Base-by-base conservation (phyloP, 2,888 invertebrate species). In the Monopis laevigella region DNA sequence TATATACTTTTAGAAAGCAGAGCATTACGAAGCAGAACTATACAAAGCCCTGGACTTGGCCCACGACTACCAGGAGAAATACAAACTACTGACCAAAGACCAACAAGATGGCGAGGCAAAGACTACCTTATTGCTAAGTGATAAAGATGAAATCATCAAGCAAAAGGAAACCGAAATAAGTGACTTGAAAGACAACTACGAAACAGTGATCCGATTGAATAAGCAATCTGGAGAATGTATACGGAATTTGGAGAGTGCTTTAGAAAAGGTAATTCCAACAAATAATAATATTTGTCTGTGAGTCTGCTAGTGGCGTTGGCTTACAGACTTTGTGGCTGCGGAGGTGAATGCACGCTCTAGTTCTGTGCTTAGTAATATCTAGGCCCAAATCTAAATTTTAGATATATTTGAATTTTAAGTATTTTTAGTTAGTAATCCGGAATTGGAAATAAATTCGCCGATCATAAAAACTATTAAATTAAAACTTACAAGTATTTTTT, bases 21-120 rank as follows among this genome's bases (percentile, higher is more conserved):
- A 82, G 45, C 82, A 84, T 28, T 83, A 86, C 49, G 90, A 92
- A 67, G 78, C 83, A 4, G 92, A 93, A 68, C 67, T 90, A 1
- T 84, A 88, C 19, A 88, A 89, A 68, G 86, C 89, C 0, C 62
- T 90, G 30, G 86, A 86, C 51, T 58, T 90, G 27, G 88, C 87
- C 0, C 86, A 87, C 21, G 85, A 84, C 47, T 87, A 85, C 54
- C 86, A 89, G 59, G 85, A 86, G 16, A 88, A 88, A 60, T 82
- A 82, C 44, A 84, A 84, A 43, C 68, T 70, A 28, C 50, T 87
- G 0, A 83, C 84, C 41, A 46, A 55, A 1, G 84, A 86, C 44
- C 71, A 82, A 42, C 62, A 65, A 7, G 65, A 68, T 21, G 43
- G 69, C 0, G 58, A 69, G 46, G 59, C 60, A 2, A 69, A 74